These are phyloP conservation scores for Drosophila quasianomalipes DNA, from an alignment of 2,888 invertebrate genomes.

Conservation along the genomic window DNA sequence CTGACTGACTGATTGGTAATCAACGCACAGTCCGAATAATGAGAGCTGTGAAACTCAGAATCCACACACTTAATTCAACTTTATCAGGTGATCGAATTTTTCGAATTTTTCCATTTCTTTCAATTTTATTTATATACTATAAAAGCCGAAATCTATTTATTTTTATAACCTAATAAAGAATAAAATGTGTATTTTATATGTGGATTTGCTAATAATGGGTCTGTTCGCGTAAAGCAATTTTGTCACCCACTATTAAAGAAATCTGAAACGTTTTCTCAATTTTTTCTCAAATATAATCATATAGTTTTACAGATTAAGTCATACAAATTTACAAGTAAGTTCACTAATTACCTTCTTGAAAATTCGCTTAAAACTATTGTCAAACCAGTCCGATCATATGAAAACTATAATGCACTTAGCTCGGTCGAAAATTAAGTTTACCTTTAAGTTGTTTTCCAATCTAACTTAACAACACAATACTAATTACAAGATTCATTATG, in stretches of 20 bases:
- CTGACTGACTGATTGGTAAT: slow-evolving; percentile 2
- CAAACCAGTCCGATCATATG: too few species aligned
- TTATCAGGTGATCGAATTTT: background rate
- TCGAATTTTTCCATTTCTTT: background rate
- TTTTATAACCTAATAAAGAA: background rate
- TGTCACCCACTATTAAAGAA: background rate
- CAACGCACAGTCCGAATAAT: background rate
- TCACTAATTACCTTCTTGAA: too few species aligned
- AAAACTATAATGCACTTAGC: too few species aligned
- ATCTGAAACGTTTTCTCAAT: background rate
- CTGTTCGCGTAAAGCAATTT: background rate
- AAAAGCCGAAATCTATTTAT: background rate
- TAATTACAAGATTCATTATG: too few species aligned
- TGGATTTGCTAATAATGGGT: background rate
- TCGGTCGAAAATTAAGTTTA: too few species aligned
- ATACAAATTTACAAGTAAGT: too few species aligned
- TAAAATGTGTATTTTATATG: background rate
- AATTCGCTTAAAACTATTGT: too few species aligned
- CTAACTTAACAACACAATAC: too few species aligned
- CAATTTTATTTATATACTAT: background rate
- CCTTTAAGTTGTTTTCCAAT: too few species aligned
- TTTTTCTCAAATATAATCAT: background rate
- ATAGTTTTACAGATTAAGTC: too few species aligned
- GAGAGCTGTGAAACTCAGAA: background rate
- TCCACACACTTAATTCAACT: background rate